Evolutionary conservation across 2,113 vertebrate species (phyloP).

Genomic region (Oceanites oceanicus): DNA sequence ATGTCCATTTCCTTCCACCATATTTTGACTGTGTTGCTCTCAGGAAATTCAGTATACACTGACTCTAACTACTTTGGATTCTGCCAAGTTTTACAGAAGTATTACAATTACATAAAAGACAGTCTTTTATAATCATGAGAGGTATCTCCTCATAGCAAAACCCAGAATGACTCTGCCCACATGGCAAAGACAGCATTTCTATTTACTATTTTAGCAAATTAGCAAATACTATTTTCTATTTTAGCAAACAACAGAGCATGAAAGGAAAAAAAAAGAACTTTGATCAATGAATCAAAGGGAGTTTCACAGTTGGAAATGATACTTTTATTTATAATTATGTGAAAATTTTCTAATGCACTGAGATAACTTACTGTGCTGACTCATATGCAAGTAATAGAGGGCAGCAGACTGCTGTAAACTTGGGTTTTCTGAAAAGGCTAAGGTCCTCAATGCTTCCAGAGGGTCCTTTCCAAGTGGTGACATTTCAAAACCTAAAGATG

Average conservation of each 20-base stretch:
- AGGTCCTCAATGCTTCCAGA: constrained; percentile 70
- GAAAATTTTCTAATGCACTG: neutral
- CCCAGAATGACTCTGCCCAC: neutral
- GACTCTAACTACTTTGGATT: neutral
- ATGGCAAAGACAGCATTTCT: neutral
- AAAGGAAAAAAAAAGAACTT: neutral
- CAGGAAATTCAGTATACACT: neutral
- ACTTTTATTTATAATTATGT: neutral
- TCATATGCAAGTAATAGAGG: constrained; percentile 77
- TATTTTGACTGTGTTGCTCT: neutral
- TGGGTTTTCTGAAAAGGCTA: constrained; percentile 75
- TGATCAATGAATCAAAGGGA: neutral
- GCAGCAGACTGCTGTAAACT: constrained; percentile 78
- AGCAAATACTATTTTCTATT: no score
- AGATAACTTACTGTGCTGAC: constrained; percentile 77
- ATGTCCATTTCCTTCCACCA: neutral
- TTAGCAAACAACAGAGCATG: neutral
- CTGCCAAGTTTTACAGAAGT: neutral
- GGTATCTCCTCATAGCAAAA: neutral
- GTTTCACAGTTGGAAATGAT: neutral
- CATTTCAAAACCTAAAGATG: constrained; percentile 61
- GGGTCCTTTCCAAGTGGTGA: constrained; percentile 58
- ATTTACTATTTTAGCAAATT: no score
- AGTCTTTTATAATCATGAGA: neutral
- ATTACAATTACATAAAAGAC: neutral